Evolutionary conservation across 1,140 invertebrate species (phyloP), one percentile per base, ranked within the genome.

Genomic region (Tetranychus urticae): DNA sequence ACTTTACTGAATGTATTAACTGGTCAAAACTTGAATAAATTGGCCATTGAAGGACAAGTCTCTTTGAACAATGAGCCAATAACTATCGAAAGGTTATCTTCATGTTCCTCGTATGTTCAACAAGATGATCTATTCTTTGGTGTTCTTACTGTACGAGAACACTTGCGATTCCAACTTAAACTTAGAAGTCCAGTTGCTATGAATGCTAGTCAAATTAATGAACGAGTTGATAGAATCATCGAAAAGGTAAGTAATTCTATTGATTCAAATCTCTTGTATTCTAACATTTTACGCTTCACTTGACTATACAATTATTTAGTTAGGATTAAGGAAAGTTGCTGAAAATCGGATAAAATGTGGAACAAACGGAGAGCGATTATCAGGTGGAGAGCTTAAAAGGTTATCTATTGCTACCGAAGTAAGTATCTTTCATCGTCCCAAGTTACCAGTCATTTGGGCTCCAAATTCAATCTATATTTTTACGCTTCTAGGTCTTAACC

Each of bases 111-210:
- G 0, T 97, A 97, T 68, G 89, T 97, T 0, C 90, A 96, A 71
- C 92, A 97, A 72, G 83, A 89, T 64, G 88, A 93, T 72, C 71
- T 93, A n/a, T 94, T 94, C 70, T 84, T 93, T 62, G 86, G 85
- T 1, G 88, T 85, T 0, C 74, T 94, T 13, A 93, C 88, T 0
- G 88, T 92, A 2, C 77, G 77, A 60, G 90, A 96, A 69, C 89
- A 94, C 73, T 76, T 96, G 3, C 76, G 82, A 13, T 93, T 93
- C 69, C 89, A 90, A 83, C 87, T 88, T 72, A 35, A 37, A 56
- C 10, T 42, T 10, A 23, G 23, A 42, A 42, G 0, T 42, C 10
- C 39, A 23, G 23, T 23, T 23, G 0, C 23, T 23, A 6, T 10
- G 10, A 6, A 5, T 42, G 5, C 1, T 6, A 42, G 10, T 42